These are phyloP conservation scores for Tapirus terrestris DNA, from an alignment of 2,113 vertebrate genomes.

Conservation along the genomic window DNA sequence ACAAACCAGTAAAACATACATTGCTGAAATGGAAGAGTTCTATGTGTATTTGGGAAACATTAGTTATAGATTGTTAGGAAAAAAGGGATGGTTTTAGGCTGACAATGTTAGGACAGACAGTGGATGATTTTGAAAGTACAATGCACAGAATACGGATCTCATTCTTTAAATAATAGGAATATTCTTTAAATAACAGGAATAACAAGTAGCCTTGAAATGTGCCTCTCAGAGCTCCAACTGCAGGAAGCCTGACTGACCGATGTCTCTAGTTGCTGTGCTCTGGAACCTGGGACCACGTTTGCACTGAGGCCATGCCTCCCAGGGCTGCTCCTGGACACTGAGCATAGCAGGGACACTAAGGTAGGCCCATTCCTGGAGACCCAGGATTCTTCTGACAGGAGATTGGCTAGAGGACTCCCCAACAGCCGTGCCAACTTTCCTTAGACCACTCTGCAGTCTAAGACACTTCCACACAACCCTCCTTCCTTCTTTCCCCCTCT, in stretches of 20 bases:
- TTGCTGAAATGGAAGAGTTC: neutral
- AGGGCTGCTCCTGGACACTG: neutral
- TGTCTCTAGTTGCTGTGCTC: neutral
- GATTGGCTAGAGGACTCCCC: neutral
- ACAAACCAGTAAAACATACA: neutral
- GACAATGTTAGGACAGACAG: neutral
- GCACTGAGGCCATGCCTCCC: neutral
- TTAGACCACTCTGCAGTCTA: neutral
- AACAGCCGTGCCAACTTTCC: neutral
- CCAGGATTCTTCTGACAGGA: neutral
- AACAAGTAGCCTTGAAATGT: neutral
- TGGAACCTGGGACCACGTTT: neutral
- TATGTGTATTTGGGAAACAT: neutral
- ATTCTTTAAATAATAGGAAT: neutral
- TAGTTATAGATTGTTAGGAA: neutral
- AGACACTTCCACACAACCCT: neutral
- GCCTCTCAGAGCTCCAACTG: neutral
- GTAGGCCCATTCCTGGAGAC: neutral
- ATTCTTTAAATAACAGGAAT: neutral
- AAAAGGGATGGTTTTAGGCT: neutral
- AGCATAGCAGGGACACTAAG: neutral
- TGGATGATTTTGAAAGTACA: neutral
- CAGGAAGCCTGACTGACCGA: neutral
- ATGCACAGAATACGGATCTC: neutral
- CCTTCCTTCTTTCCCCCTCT: neutral